Base-by-base conservation (phyloP, 64 coral and sea anemone species). In the Dendronephthya gigantea region DNA sequence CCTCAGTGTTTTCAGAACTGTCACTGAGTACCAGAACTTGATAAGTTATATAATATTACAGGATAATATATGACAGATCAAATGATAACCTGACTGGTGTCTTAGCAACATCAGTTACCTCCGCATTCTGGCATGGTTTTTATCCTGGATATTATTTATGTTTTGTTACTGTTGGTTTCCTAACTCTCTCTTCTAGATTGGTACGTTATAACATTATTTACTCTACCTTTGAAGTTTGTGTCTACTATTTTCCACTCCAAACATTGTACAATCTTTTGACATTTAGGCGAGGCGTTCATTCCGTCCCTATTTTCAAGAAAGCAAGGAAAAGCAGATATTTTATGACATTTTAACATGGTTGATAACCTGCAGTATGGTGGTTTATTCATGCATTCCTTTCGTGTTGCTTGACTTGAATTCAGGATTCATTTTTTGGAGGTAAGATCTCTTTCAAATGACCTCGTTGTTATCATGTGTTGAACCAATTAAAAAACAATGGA, bases 51-150 rank as follows among this genome's bases (percentile, higher is more conserved):
- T 58, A 58, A 15, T 2, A n/a, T 58, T 58, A 31, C 17, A 76
- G 69, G 35, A 76, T 37, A 12, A 25, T 76, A 34, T 76, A 76
- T 28, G 69, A 76, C 17, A 76, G 69, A 76, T 31, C 69, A 37
- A 76, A 34, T 9, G 35, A 3, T 27, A 58, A 15, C 6, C 23
- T 58, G 14, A 13, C 3, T 76, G 29, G 69, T 35, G 69, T 76
- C 4, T 3, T 76, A 38, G 28, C 35, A 76, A 76, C 69, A 10
- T 76, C 35, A 5, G 25, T 38, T 33, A 38, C 35, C 12, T 76
- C 69, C 1, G 69, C 69, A 76, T 76, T 76, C 69, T 76, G 69
- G 69, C 69, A 76, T 76, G 69, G 69, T 15, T 76, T 76, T 38
- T 76, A 76, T 76, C 69, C 69, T 76, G 69, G 69, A 33, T 76